These are phyloP conservation scores for Abramis brama DNA, from an alignment of 2,113 vertebrate species.

Conservation along the genomic window DNA sequence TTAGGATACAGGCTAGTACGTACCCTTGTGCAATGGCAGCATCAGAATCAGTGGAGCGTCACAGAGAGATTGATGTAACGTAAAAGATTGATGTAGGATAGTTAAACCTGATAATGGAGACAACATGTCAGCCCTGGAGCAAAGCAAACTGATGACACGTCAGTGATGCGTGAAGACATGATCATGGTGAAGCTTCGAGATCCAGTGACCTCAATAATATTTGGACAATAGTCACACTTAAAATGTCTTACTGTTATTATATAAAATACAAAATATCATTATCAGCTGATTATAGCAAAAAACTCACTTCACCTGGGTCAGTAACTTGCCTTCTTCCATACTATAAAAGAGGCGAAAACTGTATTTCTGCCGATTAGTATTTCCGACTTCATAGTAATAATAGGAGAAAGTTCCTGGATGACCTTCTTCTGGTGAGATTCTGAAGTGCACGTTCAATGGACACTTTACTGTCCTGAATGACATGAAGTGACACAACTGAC, in stretches of 20 bases:
- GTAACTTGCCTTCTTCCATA: too few relatives aligned
- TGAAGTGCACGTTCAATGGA: too few relatives aligned
- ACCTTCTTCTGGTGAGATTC: too few relatives aligned
- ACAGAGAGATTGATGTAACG: conserved; percentile 19
- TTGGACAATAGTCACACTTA: not conserved
- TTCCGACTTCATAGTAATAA: too few relatives aligned
- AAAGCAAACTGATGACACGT: not conserved
- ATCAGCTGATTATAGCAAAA: too few relatives aligned
- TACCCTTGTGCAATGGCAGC: not conserved
- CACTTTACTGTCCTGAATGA: too few relatives aligned
- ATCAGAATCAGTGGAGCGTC: conserved; percentile 27
- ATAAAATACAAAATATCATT: too few relatives aligned
- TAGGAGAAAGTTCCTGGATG: too few relatives aligned
- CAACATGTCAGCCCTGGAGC: conserved; percentile 5
- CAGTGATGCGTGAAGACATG: conserved; percentile 23
- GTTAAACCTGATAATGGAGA: conserved; percentile 24
- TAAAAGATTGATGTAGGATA: conserved; percentile 36
- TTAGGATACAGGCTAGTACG: not conserved
- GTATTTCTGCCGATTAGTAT: too few relatives aligned
- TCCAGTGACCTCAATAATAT: not conserved
- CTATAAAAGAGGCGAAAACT: too few relatives aligned
- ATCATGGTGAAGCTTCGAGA: not conserved
- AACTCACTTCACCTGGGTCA: too few relatives aligned
- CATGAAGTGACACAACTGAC: too few relatives aligned
- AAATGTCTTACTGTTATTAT: not conserved